These are phyloP conservation scores for Rapana venosa DNA, from an alignment of 2,888 invertebrate genomes.

Conservation along the genomic window DNA sequence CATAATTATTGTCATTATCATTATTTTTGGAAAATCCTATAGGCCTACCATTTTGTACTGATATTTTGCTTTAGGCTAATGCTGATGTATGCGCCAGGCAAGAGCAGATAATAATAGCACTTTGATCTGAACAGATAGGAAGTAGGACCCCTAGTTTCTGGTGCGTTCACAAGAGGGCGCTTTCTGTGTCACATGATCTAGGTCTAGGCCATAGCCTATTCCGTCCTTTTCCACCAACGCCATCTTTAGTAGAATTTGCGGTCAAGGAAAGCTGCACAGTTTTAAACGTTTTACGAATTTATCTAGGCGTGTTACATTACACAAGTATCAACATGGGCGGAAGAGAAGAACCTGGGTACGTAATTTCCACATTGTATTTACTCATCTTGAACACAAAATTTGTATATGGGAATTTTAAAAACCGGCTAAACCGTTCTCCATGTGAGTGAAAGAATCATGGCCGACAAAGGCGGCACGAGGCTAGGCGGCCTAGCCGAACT, in stretches of 20 bases:
- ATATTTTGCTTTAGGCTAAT: background rate
- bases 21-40: background rate
- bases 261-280: background rate
- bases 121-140: background rate
- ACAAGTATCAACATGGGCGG: constrained; percentile 9
- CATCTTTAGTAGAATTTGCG: background rate
- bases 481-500: too few species aligned
- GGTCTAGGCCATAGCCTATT: background rate
- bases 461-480: too few species aligned
- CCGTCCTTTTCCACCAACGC: constrained; percentile 15
- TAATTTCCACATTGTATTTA: too few species aligned
- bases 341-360: constrained; percentile 40
- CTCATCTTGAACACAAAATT: too few species aligned
- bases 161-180: constrained; percentile 9
- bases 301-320: background rate
- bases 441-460: too few species aligned
- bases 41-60: background rate
- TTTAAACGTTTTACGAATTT: background rate
- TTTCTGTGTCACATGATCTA: background rate
- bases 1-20: background rate
- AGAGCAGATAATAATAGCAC: background rate
- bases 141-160: background rate
- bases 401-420: too few species aligned
- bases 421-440: too few species aligned
- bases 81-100: background rate